phyloP scores from a whole-genome alignment of 2,888 invertebrate genomes.

The Sarcophaga subvicina region DNA sequence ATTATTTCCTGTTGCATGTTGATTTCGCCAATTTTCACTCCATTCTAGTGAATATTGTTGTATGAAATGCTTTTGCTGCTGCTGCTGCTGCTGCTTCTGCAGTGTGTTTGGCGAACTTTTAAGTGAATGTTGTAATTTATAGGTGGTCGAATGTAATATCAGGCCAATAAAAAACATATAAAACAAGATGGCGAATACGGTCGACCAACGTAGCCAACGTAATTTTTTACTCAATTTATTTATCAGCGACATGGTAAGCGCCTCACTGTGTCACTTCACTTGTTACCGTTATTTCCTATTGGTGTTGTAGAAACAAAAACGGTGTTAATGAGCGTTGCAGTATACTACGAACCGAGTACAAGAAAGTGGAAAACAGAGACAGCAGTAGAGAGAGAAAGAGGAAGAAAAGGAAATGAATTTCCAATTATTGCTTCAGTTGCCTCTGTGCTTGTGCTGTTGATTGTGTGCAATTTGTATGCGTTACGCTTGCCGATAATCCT shows the following conservation, averaged over 20 bases:
- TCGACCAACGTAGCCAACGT: constrained; percentile 83
- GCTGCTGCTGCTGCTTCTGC: constrained; percentile 54
- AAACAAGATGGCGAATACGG: constrained; percentile 83
- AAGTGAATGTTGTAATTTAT: constrained; percentile 76
- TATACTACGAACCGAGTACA: not conserved
- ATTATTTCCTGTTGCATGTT: constrained; percentile 68
- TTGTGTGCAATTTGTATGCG: constrained; percentile 19
- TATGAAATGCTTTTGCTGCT: constrained; percentile 61
- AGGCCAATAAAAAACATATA: constrained; percentile 83
- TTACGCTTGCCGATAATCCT: constrained; percentile 25
- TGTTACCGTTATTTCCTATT: constrained; percentile 43
- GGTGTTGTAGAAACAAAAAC: not conserved
- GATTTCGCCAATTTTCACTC: constrained; percentile 50
- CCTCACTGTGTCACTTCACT: not conserved
- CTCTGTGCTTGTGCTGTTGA: not conserved
- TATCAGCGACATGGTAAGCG: constrained; percentile 76
- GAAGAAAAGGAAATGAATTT: not conserved
- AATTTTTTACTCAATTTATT: constrained; percentile 79
- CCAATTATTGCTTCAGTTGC: not conserved
- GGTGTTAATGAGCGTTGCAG: too few relatives aligned
- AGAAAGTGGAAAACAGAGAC: constrained; percentile 40
- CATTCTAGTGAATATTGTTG: constrained; percentile 51
- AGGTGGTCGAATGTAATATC: constrained; percentile 83
- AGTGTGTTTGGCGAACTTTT: constrained; percentile 57
- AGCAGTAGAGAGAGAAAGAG: too few relatives aligned